Base-by-base conservation (phyloP, 1,140 invertebrate genomes). In the Scaptomyza graminum region DNA sequence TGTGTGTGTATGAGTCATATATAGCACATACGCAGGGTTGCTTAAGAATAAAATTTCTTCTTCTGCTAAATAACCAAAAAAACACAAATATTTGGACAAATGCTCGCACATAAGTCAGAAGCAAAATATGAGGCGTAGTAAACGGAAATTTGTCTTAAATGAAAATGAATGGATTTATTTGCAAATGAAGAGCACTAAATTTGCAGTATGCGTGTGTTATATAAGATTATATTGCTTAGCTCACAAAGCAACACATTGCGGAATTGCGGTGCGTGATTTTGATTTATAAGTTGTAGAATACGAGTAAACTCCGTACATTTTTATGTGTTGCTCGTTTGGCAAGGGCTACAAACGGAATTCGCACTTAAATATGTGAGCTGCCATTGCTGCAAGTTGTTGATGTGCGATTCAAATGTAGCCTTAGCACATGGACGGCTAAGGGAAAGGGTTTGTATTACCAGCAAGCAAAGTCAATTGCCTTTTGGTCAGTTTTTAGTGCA, bases 131-230 rank as follows among this genome's bases (percentile, higher is more conserved):
- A 52, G 49, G 60, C 59, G 56, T 51, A 73, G 65, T 71, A 70
- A 63, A 74, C 71, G 71, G 71, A 77, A 74, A 74, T 74, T 69
- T 52, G 59, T 46, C 60, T 74, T 31, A 77, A 70, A 77, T 74
- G 71, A 77, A 74, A 74, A 74, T 76, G 59, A 76, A 76, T 77
- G 60, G 69, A 69, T 64, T 69, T 74, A 69, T 69, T 41, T 74
- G 66, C 71, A 57, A 74, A 69, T 69, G 57, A 52, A 62, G 59
- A 68, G 41, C 28, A 28, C 31, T 31, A 49, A 37, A 34, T 31
- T 9, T 12, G 25, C 34, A 28, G 4, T 6, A 41, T 62, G 41
- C 62, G 34, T 62, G 31, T 68, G 54, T 71, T 65, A 44, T 52
- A 28, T 46, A 54, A 66, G 68, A 66, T 71, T 71, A 71, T 71